Evolutionary conservation across 2,113 vertebrate species (phyloP).

Genomic region (Cathartes aura): DNA sequence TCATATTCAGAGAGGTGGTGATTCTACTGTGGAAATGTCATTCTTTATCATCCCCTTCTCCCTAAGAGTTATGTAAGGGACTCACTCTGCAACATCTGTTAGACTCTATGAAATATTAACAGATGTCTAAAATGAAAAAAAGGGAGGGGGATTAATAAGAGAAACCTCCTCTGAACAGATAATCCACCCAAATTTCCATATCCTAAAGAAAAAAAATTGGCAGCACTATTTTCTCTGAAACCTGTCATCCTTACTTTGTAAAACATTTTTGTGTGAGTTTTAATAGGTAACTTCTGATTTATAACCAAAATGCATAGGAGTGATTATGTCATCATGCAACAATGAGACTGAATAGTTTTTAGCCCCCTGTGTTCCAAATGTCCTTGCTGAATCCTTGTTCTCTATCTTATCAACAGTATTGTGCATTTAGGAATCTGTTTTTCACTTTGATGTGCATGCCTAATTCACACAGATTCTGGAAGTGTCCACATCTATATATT

Average conservation of each 20-base stretch:
- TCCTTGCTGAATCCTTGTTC: not conserved
- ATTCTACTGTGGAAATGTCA: slow-evolving; percentile 61
- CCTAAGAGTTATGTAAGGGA: slow-evolving; percentile 65
- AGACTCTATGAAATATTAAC: slow-evolving; percentile 73
- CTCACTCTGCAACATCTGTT: slow-evolving; percentile 74
- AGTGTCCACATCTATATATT: not conserved
- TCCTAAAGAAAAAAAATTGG: slow-evolving; percentile 37
- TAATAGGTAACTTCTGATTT: slow-evolving; percentile 47
- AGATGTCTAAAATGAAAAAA: slow-evolving; percentile 76
- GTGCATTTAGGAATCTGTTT: not conserved
- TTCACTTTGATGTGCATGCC: not conserved
- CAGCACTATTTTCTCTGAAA: slow-evolving; percentile 50
- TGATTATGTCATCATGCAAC: slow-evolving; percentile 40
- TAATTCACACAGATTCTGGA: not conserved
- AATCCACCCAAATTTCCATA: slow-evolving; percentile 71
- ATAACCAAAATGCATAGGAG: slow-evolving; percentile 3
- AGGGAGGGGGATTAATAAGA: slow-evolving; percentile 55
- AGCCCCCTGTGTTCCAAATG: not conserved
- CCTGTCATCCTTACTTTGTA: slow-evolving; percentile 42
- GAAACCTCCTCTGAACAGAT: slow-evolving; percentile 72
- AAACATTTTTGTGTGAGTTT: slow-evolving; percentile 51
- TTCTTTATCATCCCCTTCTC: slow-evolving; percentile 36
- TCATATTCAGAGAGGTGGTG: slow-evolving; percentile 31
- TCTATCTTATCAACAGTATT: not conserved
- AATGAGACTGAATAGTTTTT: not conserved